Conservation (phyloP, 2,888 invertebrate species). For the Apantesis nais region DNA sequence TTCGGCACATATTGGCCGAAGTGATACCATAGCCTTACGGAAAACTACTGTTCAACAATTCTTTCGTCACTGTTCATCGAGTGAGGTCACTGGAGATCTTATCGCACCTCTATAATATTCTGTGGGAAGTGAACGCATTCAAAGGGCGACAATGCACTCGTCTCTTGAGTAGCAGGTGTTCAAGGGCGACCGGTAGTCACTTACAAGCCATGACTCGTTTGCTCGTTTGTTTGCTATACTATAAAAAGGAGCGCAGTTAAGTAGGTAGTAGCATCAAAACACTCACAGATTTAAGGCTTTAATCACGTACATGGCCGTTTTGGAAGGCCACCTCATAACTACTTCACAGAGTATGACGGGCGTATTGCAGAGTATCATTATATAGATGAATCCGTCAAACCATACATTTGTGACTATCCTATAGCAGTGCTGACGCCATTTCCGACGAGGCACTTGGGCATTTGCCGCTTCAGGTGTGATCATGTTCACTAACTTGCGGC, state of each 20-base stretch:
- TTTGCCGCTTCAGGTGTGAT: slow-evolving; percentile 66
- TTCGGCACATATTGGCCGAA: too few relatives aligned
- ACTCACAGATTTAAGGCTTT: slow-evolving; percentile 76
- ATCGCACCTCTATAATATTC: neutral
- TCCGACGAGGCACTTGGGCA: slow-evolving; percentile 64
- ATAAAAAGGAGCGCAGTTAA: neutral
- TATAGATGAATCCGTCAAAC: slow-evolving; percentile 78
- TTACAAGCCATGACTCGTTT: neutral
- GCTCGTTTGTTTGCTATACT: too few relatives aligned
- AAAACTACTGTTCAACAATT: neutral
- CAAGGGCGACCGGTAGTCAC: neutral
- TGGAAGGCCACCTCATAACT: slow-evolving; percentile 52
- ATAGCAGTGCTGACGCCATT: slow-evolving; percentile 70
- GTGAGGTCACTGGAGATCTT: neutral
- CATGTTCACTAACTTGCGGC: slow-evolving; percentile 73
- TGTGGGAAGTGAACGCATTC: neutral
- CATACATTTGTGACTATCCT: slow-evolving; percentile 66
- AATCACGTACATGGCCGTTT: slow-evolving; percentile 53
- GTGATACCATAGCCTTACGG: too few relatives aligned
- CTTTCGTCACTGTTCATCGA: too few relatives aligned
- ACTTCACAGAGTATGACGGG: slow-evolving; percentile 78
- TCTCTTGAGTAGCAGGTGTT: neutral
- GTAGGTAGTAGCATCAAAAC: neutral
- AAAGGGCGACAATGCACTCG: too few relatives aligned
- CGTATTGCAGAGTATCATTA: slow-evolving; percentile 75